Evolutionary conservation across 2,797 vertebrate species (phyloP), one percentile per base, ranked within the genome.

Genomic region (Sebastes diploproa): DNA sequence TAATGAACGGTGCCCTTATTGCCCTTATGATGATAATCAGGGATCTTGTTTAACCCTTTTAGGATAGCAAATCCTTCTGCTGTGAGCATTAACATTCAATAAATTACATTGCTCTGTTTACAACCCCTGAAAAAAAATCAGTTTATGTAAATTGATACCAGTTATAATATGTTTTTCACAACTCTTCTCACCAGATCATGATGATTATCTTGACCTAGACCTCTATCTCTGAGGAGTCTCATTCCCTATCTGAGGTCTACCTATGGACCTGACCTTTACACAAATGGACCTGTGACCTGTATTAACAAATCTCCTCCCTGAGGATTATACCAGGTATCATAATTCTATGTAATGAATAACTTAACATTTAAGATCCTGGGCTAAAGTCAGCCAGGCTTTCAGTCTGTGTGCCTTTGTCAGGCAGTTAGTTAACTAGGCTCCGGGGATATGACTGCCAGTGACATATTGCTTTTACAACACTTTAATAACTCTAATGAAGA

Each of bases 281-380:
- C 87, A 90, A 90, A 91, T 77, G 75, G 83, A 86, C 83, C 75
- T 83, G 81, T 88, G 92, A 93, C 92, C 93, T 87, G 89, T 89
- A 91, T 91, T 92, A 94, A 90, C 84, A 91, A 52, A 91, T 84
- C 60, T 46, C 75, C 82, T 85, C 76, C 46, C 78, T 66, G 54
- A 59, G 83, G 83, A 85, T 90, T 85, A 81, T 78, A 89, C 67
- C 82, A 88, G 84, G 88, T 91, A 92, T 91, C 88, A 92, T 93
- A 93, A 94, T 91, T 94, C 85, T 90, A 84, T 92, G 93, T 94
- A 94, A 94, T 95, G 94, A 95, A 95, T 95, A 95, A 92, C 91
- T 95, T 95, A 94, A 95, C 93, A 95, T 95, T 95, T 94, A 92
- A 90, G 93, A 89, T 89, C 86, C 76, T 60, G 78, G 78, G 77